phyloP scores from a whole-genome alignment of 2,113 vertebrate genomes.

The Silurus asotus region DNA sequence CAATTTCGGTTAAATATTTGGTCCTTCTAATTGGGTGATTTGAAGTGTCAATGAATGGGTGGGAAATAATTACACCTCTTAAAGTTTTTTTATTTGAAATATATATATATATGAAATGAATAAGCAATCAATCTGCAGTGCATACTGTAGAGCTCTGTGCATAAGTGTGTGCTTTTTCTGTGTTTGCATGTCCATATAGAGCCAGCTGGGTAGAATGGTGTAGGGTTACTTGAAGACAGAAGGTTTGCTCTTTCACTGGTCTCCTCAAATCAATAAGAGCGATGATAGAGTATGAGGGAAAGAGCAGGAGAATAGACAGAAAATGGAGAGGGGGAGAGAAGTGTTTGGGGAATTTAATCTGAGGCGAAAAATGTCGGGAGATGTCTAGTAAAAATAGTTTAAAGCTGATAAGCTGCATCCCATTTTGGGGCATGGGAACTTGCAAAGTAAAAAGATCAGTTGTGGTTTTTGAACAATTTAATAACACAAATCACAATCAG shows the following conservation, averaged over 20 bases:
- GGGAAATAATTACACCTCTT: not conserved
- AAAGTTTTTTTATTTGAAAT: not conserved
- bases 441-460: not conserved
- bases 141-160: slow-evolving; percentile 3
- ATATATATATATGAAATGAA: too few relatives aligned
- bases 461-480: not conserved
- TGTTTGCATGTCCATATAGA: slow-evolving; percentile 51
- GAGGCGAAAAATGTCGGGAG: not conserved
- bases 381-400: slow-evolving; percentile 1
- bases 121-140: not conserved
- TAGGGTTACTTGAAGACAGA: slow-evolving; percentile 67
- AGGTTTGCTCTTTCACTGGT: slow-evolving; percentile 59
- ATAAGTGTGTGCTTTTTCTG: not conserved
- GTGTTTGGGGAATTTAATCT: slow-evolving; percentile 13
- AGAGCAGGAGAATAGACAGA: slow-evolving; percentile 42
- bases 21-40: slow-evolving; percentile 6
- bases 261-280: slow-evolving; percentile 68
- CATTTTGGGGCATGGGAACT: not conserved
- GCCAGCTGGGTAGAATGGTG: slow-evolving; percentile 64
- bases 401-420: not conserved
- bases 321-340: slow-evolving; percentile 32
- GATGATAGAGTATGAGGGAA: slow-evolving; percentile 47
- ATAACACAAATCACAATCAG: not conserved
- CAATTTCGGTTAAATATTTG: slow-evolving; percentile 10
- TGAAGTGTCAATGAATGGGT: not conserved